A percentile compares a stretch with the other conserved stretches of the same genome.
Evolutionary conservation across 2,888 invertebrate species (phyloP).

Genomic region (Crioceris asparagi): DNA sequence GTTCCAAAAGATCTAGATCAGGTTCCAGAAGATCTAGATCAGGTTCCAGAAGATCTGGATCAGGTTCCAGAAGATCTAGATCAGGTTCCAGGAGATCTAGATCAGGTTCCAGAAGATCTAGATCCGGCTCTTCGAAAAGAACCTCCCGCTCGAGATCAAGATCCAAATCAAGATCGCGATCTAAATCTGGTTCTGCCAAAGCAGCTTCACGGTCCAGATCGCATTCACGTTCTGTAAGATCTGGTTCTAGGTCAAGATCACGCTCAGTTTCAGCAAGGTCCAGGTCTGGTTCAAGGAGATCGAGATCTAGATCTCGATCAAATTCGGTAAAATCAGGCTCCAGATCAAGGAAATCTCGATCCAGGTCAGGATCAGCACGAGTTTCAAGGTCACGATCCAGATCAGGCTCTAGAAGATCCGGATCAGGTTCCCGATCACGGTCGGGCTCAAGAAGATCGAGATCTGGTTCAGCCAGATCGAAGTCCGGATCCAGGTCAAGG

Average conservation of each 20-base stretch:
- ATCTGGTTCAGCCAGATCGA: constrained; percentile 13
- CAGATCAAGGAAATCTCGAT: constrained; percentile 27
- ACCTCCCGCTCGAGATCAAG: constrained; percentile 16
- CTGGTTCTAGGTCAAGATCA: constrained; percentile 15
- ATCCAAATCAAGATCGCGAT: constrained; percentile 17
- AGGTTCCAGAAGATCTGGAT: constrained; percentile 20
- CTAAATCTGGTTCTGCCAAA: constrained; percentile 5
- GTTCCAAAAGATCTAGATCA: constrained; percentile 28
- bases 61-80: constrained; percentile 16
- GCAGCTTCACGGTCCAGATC: constrained; percentile 2
- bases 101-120: constrained; percentile 19
- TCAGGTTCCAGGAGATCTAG: constrained; percentile 22
- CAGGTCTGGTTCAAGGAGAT: constrained; percentile 26
- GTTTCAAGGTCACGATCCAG: constrained; percentile 31
- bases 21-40: constrained; percentile 27
- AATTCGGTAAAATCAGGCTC: constrained; percentile 26
- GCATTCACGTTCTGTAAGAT: too few relatives aligned
- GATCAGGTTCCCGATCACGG: constrained; percentile 25
- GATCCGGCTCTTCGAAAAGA: constrained; percentile 18
- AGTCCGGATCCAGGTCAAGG: constrained; percentile 13
- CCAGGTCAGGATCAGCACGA: constrained; percentile 30
- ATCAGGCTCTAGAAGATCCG: constrained; percentile 23
- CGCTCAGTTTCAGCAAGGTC: constrained; percentile 27
- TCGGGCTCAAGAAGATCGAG: constrained; percentile 23
- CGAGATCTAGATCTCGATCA: constrained; percentile 26